Conservation (phyloP, 2,888 invertebrate genomes). For the Mythimna albipuncta region DNA sequence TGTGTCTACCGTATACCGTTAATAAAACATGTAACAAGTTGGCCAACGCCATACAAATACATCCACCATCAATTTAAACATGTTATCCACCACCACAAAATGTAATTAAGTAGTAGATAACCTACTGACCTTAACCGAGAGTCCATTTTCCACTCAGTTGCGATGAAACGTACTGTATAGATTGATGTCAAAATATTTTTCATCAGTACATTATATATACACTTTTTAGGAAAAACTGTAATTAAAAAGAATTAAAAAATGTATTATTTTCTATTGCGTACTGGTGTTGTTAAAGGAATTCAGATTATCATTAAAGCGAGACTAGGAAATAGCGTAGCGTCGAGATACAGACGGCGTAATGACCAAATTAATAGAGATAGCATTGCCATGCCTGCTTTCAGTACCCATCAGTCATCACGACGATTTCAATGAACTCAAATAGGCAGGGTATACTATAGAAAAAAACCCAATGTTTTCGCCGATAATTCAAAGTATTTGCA, state of each 20-base stretch:
- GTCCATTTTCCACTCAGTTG: slow-evolving; percentile 75
- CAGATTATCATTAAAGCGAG: neutral
- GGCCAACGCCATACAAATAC: slow-evolving; percentile 39
- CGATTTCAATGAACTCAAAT: neutral
- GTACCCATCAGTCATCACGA: neutral
- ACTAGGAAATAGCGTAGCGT: neutral
- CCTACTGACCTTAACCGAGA: slow-evolving; percentile 79
- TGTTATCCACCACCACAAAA: slow-evolving; percentile 72
- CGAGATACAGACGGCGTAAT: neutral
- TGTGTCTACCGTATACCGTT: slow-evolving; percentile 11
- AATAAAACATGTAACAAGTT: slow-evolving; percentile 31
- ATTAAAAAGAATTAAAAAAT: slow-evolving; percentile 52
- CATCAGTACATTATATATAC: slow-evolving; percentile 48
- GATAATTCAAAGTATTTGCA: neutral
- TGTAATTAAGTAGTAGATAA: slow-evolving; percentile 51
- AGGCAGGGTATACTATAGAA: neutral
- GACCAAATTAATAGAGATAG: neutral
- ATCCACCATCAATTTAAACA: slow-evolving; percentile 41
- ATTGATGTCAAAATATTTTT: slow-evolving; percentile 64
- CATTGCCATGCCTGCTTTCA: neutral
- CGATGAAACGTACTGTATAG: slow-evolving; percentile 76
- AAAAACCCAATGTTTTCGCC: neutral
- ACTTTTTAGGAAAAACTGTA: slow-evolving; percentile 56
- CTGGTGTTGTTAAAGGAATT: neutral
- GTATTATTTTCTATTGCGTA: slow-evolving; percentile 13